These are phyloP conservation scores for Drosophila subsilvestris DNA, from an alignment of 2,888 invertebrate species.

Conservation along the genomic window DNA sequence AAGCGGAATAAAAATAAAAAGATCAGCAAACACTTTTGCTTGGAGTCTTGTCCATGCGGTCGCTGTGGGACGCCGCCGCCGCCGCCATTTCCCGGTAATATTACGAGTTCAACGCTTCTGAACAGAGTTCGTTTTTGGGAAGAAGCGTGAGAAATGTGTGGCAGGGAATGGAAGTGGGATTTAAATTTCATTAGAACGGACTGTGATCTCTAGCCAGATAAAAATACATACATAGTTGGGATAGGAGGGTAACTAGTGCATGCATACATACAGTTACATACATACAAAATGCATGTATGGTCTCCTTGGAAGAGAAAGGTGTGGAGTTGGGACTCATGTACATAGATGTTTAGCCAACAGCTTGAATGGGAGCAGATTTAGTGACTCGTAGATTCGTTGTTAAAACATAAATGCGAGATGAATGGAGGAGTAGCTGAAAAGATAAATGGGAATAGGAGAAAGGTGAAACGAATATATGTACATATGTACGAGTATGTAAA, in stretches of 20 bases:
- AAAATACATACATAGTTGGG: background rate
- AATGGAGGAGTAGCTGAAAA: too few relatives aligned
- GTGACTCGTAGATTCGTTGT: too few relatives aligned
- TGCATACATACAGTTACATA: background rate
- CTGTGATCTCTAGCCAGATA: conserved; percentile 16
- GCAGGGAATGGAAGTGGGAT: background rate
- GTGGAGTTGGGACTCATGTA: too few relatives aligned
- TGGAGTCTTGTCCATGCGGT: conserved; percentile 14
- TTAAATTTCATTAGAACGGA: conserved; percentile 27
- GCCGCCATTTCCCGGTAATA: conserved; percentile 18
- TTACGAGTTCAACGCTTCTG: conserved; percentile 3
- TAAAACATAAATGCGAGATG: too few relatives aligned
- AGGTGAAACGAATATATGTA: too few relatives aligned
- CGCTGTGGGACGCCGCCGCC: conserved; percentile 15
- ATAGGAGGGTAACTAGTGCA: background rate
- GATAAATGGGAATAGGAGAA: too few relatives aligned
- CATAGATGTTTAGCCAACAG: background rate
- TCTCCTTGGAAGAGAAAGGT: background rate
- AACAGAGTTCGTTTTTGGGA: conserved; percentile 2
- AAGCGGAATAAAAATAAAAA: background rate
- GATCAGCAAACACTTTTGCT: conserved; percentile 23
- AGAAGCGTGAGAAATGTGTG: conserved; percentile 34
- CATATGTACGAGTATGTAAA: too few relatives aligned
- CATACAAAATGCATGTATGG: too few relatives aligned
- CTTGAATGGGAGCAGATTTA: background rate